Evolutionary conservation across 2,113 vertebrate genomes (phyloP).

Genomic region (Petrocephalus microphthalmus): DNA sequence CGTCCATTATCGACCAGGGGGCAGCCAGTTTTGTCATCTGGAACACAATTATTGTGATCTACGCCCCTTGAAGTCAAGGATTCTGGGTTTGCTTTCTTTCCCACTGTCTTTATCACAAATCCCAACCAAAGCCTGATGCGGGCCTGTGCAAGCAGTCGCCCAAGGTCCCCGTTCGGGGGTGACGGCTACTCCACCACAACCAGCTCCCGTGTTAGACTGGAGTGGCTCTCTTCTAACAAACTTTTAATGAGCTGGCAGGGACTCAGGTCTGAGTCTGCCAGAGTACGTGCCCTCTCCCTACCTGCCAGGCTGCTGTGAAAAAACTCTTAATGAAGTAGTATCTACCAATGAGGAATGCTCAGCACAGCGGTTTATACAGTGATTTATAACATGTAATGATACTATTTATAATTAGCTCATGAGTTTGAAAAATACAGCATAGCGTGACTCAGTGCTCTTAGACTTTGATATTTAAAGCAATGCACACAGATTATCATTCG

Average conservation of each 20-base stretch:
- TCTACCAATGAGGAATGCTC: background rate
- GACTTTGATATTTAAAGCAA: background rate
- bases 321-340: background rate
- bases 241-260: conserved; percentile 21
- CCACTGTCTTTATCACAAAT: background rate
- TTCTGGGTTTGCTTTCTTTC: background rate
- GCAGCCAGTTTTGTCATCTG: background rate
- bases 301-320: conserved; percentile 7
- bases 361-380: background rate
- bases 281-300: background rate
- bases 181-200: background rate
- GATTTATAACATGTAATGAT: background rate
- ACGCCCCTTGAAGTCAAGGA: background rate
- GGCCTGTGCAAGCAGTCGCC: background rate
- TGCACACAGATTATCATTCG: background rate
- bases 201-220: background rate
- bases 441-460: background rate
- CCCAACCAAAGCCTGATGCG: background rate
- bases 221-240: background rate
- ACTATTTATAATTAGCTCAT: background rate
- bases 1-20: background rate
- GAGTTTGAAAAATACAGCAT: background rate
- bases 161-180: background rate
- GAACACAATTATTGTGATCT: background rate
- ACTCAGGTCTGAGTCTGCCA: conserved; percentile 6